phyloP scores from a whole-genome alignment of 2,113 vertebrate species.

The Notechis scutatus region DNA sequence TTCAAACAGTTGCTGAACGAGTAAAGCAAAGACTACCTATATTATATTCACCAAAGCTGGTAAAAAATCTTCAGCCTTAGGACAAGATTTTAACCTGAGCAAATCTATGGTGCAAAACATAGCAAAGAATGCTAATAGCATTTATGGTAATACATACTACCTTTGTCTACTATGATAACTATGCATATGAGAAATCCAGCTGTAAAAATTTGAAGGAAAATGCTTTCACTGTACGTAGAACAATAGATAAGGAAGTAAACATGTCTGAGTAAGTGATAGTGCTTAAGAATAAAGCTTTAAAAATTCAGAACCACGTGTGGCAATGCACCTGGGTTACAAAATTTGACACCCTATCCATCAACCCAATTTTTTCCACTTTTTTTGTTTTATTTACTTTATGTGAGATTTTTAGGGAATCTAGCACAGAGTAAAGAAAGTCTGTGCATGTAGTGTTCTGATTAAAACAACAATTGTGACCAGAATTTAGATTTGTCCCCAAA shows the following conservation, averaged over 20 bases:
- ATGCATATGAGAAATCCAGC: background rate
- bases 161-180: background rate
- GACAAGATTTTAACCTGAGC: background rate
- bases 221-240: background rate
- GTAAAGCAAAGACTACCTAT: background rate
- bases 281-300: background rate
- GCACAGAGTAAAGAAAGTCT: background rate
- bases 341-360: background rate
- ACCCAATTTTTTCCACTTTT: background rate
- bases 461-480: background rate
- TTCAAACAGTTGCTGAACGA: background rate
- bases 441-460: background rate
- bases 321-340: background rate
- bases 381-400: background rate
- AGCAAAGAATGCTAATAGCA: background rate
- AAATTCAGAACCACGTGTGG: background rate
- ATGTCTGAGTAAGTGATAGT: background rate
- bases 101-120: background rate
- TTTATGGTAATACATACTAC: background rate
- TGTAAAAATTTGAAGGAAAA: background rate
- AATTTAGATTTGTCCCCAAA: background rate
- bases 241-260: background rate
- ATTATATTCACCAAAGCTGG: background rate
- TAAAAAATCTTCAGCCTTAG: background rate
- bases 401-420: background rate